Base-by-base conservation (phyloP, 2,888 invertebrate species). In the Drosophila fungiperda region DNA sequence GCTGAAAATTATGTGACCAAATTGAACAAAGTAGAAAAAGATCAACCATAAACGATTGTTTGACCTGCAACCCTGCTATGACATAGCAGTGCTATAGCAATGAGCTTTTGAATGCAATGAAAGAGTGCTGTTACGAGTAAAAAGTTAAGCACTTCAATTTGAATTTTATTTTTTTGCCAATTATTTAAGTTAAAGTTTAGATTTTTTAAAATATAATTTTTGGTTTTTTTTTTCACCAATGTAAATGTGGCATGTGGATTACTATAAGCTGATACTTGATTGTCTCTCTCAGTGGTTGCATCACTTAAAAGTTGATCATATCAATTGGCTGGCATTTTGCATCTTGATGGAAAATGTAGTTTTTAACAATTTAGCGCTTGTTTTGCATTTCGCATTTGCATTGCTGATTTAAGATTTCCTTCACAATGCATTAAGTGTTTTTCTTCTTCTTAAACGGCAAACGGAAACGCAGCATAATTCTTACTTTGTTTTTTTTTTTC, bases 391-490 rank as follows among this genome's bases (percentile, higher is more conserved):
- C 23, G 42, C 69, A 85, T 85, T 85, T 82, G 86, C 80, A 90
- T 90, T 89, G 84, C 78, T 86, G 90, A 85, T 85, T 85, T 85
- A 90, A 86, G 83, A 83, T 90, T 85, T 85, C 85, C 85, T 83
- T 80, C 76, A 71, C 70, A 69, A 61, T 73, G 73, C 52, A 53
- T 52, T 50, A 53, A 45, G 35, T 48, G 33, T 52, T 66, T 48
- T 50, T 61, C n/a, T 35, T 48, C n/a, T 54, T 54, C 29, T 68
- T 61, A 80, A 77, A 55, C 62, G 32, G 42, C 62, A 49, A 74
- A 65, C 90, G 87, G 90, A 87, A 82, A 90, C 85, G 90, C 83
- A 84, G 71, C 82, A 80, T 78, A 89, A 88, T 87, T 87, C 91
- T 83, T 69, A 45, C 63, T 55, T 55, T 67, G 76, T 72, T 78